A percentile compares a stretch with the other conserved stretches of the same genome.
These are phyloP conservation scores for Drosophila austrosaltans DNA, from an alignment of 2,888 invertebrate genomes.

Conservation along the genomic window DNA sequence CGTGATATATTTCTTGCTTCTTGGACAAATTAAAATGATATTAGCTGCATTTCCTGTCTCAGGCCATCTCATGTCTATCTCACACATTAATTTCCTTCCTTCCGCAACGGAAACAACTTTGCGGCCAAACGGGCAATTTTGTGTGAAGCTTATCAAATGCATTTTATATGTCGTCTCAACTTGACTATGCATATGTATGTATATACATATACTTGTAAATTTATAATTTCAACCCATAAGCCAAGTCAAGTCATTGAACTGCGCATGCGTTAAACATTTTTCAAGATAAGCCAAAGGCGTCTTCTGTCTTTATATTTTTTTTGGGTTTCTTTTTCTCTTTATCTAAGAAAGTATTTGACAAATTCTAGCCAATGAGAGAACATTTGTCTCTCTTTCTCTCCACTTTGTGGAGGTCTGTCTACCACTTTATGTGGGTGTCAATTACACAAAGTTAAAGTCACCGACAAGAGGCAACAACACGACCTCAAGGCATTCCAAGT, in stretches of 20 bases:
- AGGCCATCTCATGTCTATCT: slow-evolving; percentile 43
- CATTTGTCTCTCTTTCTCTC: slow-evolving; percentile 25
- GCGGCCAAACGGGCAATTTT: slow-evolving; percentile 36
- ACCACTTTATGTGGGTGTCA: slow-evolving; percentile 76
- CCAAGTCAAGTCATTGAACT: slow-evolving; percentile 64
- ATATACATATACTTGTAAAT: slow-evolving; percentile 10
- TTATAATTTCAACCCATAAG: slow-evolving; percentile 44
- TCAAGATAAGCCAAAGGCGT: slow-evolving; percentile 63
- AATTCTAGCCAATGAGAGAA: slow-evolving; percentile 46
- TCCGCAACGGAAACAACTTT: slow-evolving; percentile 74
- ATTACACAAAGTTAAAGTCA: slow-evolving; percentile 59
- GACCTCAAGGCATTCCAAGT: slow-evolving; percentile 51
- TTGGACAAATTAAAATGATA: slow-evolving; percentile 67
- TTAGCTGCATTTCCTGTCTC: slow-evolving; percentile 73
- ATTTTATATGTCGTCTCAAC: slow-evolving; percentile 46
- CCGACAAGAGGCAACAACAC: slow-evolving; percentile 16
- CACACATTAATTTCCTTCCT: slow-evolving; percentile 74
- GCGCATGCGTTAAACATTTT: slow-evolving; percentile 58
- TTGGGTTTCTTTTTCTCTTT: slow-evolving; percentile 45
- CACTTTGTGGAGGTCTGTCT: slow-evolving; percentile 36
- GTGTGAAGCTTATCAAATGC: slow-evolving; percentile 71
- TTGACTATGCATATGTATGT: slow-evolving; percentile 44
- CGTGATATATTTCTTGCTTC: slow-evolving; percentile 23
- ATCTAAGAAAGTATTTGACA: slow-evolving; percentile 61
- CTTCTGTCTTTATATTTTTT: slow-evolving; percentile 30